phyloP scores from a whole-genome alignment of 2,113 vertebrate genomes.

The Cavia porcellus region DNA sequence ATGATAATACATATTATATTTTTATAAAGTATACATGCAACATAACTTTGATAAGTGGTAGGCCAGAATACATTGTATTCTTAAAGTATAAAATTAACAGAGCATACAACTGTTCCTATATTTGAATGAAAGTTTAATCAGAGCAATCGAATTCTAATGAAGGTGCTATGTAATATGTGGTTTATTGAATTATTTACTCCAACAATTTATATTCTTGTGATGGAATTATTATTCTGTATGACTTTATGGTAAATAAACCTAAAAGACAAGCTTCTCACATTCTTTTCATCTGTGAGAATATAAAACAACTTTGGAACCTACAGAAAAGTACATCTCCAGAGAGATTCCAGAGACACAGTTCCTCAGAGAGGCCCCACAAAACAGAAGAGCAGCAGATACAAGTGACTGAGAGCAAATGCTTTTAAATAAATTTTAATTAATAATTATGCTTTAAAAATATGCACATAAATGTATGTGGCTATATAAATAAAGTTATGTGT shows the following conservation, averaged over 20 bases:
- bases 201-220: background rate
- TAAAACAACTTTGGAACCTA: background rate
- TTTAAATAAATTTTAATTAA: constrained; percentile 16
- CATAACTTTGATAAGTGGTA: background rate
- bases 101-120: background rate
- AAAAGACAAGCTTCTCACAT: background rate
- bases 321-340: background rate
- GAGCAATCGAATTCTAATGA: background rate
- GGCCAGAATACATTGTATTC: background rate
- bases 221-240: background rate
- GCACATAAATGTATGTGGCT: background rate
- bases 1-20: constrained; percentile 11
- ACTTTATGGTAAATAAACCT: background rate
- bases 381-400: background rate
- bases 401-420: constrained; percentile 13
- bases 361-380: background rate
- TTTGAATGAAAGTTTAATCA: constrained; percentile 27
- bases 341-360: background rate
- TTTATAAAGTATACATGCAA: background rate
- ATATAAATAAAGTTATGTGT: background rate
- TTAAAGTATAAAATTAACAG: constrained; percentile 3
- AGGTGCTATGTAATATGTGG: background rate
- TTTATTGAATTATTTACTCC: background rate
- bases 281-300: background rate
- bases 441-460: background rate